These are phyloP conservation scores for Loxodonta africana DNA, from an alignment of 2,113 vertebrate genomes.

Conservation along the genomic window DNA sequence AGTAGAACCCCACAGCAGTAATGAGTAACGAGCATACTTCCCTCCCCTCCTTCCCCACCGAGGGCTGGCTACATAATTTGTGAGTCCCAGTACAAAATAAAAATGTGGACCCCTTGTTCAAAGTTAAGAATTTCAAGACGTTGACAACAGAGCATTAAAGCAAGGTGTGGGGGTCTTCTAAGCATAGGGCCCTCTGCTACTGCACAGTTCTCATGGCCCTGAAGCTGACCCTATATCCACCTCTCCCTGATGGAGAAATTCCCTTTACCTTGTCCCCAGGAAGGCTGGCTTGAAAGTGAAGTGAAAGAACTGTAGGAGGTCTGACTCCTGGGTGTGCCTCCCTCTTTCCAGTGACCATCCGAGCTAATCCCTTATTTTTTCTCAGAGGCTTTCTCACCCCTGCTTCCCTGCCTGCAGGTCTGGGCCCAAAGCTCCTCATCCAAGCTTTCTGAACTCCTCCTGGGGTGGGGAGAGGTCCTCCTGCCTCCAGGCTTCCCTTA, in stretches of 20 bases:
- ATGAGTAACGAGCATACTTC: background rate
- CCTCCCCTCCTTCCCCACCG: background rate
- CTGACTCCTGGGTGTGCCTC: background rate
- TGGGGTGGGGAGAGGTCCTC: background rate
- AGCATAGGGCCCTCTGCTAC: background rate
- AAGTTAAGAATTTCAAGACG: slow-evolving; percentile 47
- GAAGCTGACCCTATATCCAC: background rate
- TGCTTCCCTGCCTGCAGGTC: background rate
- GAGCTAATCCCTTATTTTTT: background rate
- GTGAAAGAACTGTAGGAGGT: background rate
- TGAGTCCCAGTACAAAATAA: background rate
- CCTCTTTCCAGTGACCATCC: background rate
- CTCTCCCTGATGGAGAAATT: background rate
- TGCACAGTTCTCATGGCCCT: background rate
- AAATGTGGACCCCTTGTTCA: background rate
- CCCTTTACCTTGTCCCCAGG: background rate
- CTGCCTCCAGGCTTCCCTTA: background rate
- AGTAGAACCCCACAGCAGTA: background rate
- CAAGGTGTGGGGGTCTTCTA: background rate
- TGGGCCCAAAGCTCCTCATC: background rate
- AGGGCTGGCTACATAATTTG: background rate
- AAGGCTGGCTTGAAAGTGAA: background rate
- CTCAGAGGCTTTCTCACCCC: background rate
- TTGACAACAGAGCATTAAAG: background rate
- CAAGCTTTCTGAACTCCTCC: background rate